Evolutionary conservation across 2,113 vertebrate genomes (phyloP).

Genomic region (Hippocampus comes): DNA sequence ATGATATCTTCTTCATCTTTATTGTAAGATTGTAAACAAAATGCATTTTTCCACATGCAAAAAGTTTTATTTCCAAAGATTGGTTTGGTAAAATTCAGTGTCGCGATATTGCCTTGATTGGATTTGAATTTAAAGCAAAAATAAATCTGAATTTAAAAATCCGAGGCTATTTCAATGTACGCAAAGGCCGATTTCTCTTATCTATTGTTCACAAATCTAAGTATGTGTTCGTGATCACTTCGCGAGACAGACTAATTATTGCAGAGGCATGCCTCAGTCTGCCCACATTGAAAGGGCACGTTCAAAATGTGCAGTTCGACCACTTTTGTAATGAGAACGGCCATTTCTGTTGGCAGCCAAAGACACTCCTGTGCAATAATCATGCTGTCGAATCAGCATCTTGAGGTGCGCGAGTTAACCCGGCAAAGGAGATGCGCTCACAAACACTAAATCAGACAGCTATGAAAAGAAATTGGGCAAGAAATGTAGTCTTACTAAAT

Average conservation of each 20-base stretch:
- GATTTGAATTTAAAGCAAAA: background rate
- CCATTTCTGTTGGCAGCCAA: background rate
- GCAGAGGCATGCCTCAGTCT: background rate
- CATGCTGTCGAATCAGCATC: too few species aligned
- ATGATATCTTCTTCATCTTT: background rate
- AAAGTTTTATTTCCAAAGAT: background rate
- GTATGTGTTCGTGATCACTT: background rate
- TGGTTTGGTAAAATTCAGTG: background rate
- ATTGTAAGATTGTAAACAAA: conserved; percentile 1
- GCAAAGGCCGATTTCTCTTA: too few species aligned
- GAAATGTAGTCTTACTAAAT: too few species aligned
- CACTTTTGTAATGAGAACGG: too few species aligned
- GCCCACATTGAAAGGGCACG: background rate
- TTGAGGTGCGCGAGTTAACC: too few species aligned
- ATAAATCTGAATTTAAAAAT: background rate
- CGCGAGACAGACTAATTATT: background rate
- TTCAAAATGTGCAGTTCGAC: background rate
- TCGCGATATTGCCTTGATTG: background rate
- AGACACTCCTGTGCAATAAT: too few species aligned
- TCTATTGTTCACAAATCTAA: background rate
- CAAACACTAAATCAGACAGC: too few species aligned
- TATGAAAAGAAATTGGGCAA: too few species aligned
- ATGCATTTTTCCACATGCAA: conserved; percentile 1
- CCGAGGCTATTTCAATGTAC: too few species aligned
- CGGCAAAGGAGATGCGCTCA: too few species aligned